Conservation (phyloP, 2,797 vertebrate species). For the Falco cherrug region DNA sequence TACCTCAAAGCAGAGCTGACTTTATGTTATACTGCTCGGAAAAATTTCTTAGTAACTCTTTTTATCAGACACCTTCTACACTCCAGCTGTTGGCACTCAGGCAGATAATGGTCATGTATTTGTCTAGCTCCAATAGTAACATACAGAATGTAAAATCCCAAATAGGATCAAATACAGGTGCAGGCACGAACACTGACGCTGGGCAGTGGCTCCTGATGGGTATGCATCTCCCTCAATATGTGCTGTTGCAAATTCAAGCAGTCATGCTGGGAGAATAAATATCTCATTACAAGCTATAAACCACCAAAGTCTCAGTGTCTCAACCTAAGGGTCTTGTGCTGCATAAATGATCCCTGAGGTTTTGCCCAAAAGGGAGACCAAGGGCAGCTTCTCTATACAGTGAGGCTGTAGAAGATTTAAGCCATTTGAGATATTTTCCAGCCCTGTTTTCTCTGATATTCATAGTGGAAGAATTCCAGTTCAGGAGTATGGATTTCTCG, state of each 20-base stretch:
- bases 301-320: background rate
- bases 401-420: background rate
- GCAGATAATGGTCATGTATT: background rate
- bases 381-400: background rate
- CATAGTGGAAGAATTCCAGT: background rate
- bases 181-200: background rate
- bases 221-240: background rate
- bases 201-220: background rate
- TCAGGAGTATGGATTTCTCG: background rate
- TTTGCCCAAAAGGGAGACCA: background rate
- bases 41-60: background rate
- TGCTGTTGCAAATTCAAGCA: background rate
- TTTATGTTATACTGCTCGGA: background rate
- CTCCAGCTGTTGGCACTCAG: background rate
- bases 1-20: background rate
- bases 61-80: background rate
- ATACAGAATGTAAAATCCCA: background rate
- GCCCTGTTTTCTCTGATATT: background rate
- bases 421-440: background rate
- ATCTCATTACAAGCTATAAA: conserved; percentile 9
- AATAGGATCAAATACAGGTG: background rate
- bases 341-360: conserved; percentile 7
- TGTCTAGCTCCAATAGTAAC: background rate
- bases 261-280: conserved; percentile 5
- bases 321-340: background rate